Conservation (phyloP, 2,888 invertebrate genomes). For the Dugesia japonica region DNA sequence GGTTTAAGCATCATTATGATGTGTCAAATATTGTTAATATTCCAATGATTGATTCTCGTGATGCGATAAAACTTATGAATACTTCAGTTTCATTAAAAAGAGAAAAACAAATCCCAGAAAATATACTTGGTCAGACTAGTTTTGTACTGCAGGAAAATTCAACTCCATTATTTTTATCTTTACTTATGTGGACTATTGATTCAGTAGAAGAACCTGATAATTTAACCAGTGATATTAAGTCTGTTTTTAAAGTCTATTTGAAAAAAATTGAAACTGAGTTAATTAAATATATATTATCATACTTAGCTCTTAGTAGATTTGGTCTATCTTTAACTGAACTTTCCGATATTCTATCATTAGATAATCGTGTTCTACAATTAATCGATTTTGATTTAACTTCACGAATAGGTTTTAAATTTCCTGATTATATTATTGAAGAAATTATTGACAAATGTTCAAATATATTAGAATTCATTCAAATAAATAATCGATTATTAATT, state of each 20-base stretch:
- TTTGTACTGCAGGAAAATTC: slow-evolving; percentile 24
- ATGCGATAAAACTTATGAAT: not conserved
- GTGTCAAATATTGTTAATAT: slow-evolving; percentile 29
- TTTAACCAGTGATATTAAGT: slow-evolving; percentile 13
- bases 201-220: slow-evolving; percentile 30
- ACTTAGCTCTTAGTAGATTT: slow-evolving; percentile 29
- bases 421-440: not conserved
- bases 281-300: slow-evolving; percentile 23
- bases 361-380: slow-evolving; percentile 28
- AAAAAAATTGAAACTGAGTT: slow-evolving; percentile 27
- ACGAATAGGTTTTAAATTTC: slow-evolving; percentile 8
- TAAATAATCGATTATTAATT: slow-evolving; percentile 30
- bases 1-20: slow-evolving; percentile 31
- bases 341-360: slow-evolving; percentile 24
- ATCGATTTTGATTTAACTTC: slow-evolving; percentile 30
- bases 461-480: slow-evolving; percentile 25
- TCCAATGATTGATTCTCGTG: slow-evolving; percentile 25
- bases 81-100: not conserved
- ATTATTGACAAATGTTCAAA: slow-evolving; percentile 10
- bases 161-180: slow-evolving; percentile 8
- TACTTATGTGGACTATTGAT: slow-evolving; percentile 26
- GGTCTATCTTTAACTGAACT: slow-evolving; percentile 31
- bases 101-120: not conserved
- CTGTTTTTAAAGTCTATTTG: slow-evolving; percentile 26
- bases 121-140: slow-evolving; percentile 22